phyloP scores from a whole-genome alignment of 2,113 vertebrate genomes.

The Hippolais icterina region DNA sequence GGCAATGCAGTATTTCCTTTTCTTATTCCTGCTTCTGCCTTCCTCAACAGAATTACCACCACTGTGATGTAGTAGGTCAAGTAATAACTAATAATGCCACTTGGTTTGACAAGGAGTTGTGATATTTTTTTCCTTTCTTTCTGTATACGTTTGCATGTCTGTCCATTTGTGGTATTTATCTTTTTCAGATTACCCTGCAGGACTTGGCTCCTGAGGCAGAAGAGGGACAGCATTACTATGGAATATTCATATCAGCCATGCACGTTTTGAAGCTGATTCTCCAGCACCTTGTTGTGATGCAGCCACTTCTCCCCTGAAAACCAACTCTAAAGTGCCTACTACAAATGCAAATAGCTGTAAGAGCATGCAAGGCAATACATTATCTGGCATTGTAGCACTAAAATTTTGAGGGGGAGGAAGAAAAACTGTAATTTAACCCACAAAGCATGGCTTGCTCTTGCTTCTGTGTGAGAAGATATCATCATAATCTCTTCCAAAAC shows the following conservation, averaged over 20 bases:
- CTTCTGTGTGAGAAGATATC: neutral
- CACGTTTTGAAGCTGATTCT: neutral
- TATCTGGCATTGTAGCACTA: neutral
- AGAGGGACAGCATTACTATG: neutral
- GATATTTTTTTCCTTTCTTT: fast-evolving
- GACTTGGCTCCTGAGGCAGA: neutral
- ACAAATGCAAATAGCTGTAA: neutral
- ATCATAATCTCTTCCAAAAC: neutral
- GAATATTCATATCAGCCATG: neutral
- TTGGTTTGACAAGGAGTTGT: neutral
- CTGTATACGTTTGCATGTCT: fast-evolving
- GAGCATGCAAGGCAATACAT: neutral
- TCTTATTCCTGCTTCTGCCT: neutral
- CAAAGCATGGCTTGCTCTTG: neutral
- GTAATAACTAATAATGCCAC: neutral
- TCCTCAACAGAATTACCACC: neutral
- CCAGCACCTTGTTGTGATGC: neutral
- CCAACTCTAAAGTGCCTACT: neutral
- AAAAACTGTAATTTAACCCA: neutral
- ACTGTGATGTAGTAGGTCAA: neutral
- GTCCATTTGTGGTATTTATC: neutral
- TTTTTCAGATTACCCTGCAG: neutral
- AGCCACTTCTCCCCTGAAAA: neutral
- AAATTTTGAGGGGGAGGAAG: neutral
- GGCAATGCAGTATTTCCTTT: neutral